A percentile compares a stretch with the other conserved stretches of the same genome.
Evolutionary conservation across 2,888 invertebrate species (phyloP).

Genomic region (Parnassius mnemosyne): DNA sequence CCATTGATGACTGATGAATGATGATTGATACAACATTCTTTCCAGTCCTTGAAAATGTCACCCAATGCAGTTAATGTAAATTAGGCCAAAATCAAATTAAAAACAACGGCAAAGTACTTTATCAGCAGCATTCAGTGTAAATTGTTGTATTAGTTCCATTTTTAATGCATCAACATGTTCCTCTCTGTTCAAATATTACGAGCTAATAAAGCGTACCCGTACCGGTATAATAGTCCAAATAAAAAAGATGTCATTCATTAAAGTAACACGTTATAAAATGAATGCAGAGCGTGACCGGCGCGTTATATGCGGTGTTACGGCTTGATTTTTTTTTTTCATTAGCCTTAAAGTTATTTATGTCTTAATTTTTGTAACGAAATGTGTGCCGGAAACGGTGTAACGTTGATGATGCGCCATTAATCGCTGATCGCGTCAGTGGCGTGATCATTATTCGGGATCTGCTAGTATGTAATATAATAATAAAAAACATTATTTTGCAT

Average conservation of each 20-base stretch:
- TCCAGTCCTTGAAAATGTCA: too few species aligned
- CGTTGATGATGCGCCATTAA: slow-evolving; percentile 50
- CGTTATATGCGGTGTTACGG: slow-evolving; percentile 64
- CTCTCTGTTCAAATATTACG: slow-evolving; percentile 30
- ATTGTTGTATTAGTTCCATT: slow-evolving; percentile 26
- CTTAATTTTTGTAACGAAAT: slow-evolving; percentile 69
- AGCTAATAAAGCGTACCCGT: slow-evolving; percentile 39
- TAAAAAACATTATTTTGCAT: neutral
- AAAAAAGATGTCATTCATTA: slow-evolving; percentile 52
- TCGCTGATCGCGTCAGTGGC: slow-evolving; percentile 37
- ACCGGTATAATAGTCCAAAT: slow-evolving; percentile 41
- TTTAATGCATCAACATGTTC: slow-evolving; percentile 63
- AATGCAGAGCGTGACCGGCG: slow-evolving; percentile 63
- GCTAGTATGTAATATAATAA: slow-evolving; percentile 39
- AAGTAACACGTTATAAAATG: slow-evolving; percentile 44
- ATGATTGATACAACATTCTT: too few species aligned
- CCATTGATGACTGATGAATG: too few species aligned
- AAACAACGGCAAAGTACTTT: too few species aligned
- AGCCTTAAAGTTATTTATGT: slow-evolving; percentile 67
- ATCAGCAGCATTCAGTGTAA: too few species aligned
- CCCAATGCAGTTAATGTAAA: too few species aligned
- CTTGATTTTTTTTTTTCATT: slow-evolving; percentile 57
- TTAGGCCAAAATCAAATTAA: too few species aligned
- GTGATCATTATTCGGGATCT: slow-evolving; percentile 46
- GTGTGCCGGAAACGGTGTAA: slow-evolving; percentile 52